A percentile compares a stretch with the other conserved stretches of the same genome.
phyloP scores from a whole-genome alignment of 2,797 vertebrate genomes.

The Tenualosa ilisha region DNA sequence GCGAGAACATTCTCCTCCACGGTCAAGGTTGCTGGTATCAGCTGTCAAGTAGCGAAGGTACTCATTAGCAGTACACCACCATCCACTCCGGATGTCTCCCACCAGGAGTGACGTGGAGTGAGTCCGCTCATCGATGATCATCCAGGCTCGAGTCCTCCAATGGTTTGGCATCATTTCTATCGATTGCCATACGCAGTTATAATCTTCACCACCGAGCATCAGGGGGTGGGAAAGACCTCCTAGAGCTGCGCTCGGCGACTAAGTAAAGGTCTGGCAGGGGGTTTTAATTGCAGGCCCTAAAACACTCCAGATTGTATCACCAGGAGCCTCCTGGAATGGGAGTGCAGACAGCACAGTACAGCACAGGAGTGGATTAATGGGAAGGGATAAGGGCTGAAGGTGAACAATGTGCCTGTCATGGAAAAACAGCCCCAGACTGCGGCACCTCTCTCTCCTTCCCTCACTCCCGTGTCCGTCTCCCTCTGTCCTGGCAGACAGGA shows the following conservation, averaged over 20 bases:
- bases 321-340: constrained; percentile 27
- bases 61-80: constrained; percentile 73
- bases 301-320: constrained; percentile 40
- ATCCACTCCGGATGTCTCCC: constrained; percentile 70
- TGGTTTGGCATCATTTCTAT: constrained; percentile 75
- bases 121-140: constrained; percentile 75
- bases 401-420: constrained; percentile 21
- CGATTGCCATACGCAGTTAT: constrained; percentile 70
- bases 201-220: constrained; percentile 74
- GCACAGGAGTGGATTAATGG: constrained; percentile 27
- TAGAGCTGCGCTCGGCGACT: constrained; percentile 34
- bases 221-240: constrained; percentile 66
- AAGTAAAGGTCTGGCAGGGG: constrained; percentile 33
- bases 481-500: background rate
- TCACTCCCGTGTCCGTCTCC: no score
- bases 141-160: constrained; percentile 41
- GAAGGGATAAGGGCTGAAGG: constrained; percentile 3
- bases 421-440: constrained; percentile 6
- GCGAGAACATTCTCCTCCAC: constrained; percentile 29
- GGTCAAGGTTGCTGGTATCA: constrained; percentile 45
- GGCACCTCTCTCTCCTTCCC: background rate
- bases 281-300: constrained; percentile 51
- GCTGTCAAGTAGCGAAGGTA: constrained; percentile 56
- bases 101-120: constrained; percentile 71
- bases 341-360: background rate